Base-by-base conservation (phyloP, 2,113 vertebrate genomes). In the Chamaetylas fuelleborni region DNA sequence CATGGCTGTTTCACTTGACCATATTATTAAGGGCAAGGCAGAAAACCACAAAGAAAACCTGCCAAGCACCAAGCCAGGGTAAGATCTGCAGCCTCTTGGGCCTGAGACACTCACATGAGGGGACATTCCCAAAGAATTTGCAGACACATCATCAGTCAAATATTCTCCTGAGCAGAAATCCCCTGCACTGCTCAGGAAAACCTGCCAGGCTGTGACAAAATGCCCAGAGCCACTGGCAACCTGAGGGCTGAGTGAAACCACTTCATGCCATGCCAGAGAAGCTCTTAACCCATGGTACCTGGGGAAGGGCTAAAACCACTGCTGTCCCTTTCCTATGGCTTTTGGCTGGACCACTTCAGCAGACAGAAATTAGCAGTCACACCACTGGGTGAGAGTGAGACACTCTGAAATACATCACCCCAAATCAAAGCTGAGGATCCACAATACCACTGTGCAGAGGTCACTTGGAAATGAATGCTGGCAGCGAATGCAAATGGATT, bases 91-190 rank as follows among this genome's bases (percentile, higher is more conserved):
- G 65, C 38, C 19, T 64, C 61, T 33, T 0, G 0, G 29, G 20
- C 16, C 34, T 65, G 19, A 79, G 24, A 48, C 8, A 2, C 26
- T 84, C 48, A 29, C 10, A 1, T 9, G 33, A 82, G 58, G 57
- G 33, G 62, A 80, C 78, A 77, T 87, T 93, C 66, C 70, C 57
- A 82, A 81, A 91, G 51, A 84, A 81, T 40, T 12, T 0, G 8
- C 42, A 81, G 81, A 73, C 17, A 54, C 34, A 47, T 65, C 53
- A 78, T 45, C 74, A 51, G 53, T 19, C 66, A 76, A 81, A 65
- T 70, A 38, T 88, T 81, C 67, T 92, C 34, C 76, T 58, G 28
- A 70, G 11, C 45, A 92, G 74, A 94, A 96, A 80, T 88, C 67
- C 79, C 79, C 88, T 66, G 42, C 26, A 38, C 23, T 0, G 0